phyloP scores from a whole-genome alignment of 2,113 vertebrate species.

The Pollachius pollachius region DNA sequence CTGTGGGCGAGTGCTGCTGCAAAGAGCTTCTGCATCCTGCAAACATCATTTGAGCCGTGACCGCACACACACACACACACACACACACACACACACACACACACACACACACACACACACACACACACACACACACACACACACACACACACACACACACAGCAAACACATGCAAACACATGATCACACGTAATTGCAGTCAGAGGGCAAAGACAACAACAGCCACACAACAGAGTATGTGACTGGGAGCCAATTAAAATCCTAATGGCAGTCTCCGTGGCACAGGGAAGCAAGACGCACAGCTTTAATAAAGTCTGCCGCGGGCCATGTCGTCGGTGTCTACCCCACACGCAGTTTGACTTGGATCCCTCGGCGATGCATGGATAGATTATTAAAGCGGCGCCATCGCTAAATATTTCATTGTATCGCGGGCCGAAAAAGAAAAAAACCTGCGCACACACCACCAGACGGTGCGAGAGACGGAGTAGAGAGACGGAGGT shows the following conservation, averaged over 20 bases:
- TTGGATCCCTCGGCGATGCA: slow-evolving; percentile 25
- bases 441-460: no score
- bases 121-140: slow-evolving; percentile 6
- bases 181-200: slow-evolving; percentile 36
- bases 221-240: slow-evolving; percentile 40
- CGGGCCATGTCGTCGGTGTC: slow-evolving; percentile 35
- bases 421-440: not conserved
- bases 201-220: slow-evolving; percentile 38
- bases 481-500: not conserved
- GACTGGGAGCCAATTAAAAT: slow-evolving; percentile 65
- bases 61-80: slow-evolving; percentile 1
- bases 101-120: slow-evolving; percentile 7
- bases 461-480: not conserved
- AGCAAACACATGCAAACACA: slow-evolving; percentile 1
- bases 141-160: slow-evolving; percentile 1
- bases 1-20: slow-evolving; percentile 11
- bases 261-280: slow-evolving; percentile 49
- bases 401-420: slow-evolving; percentile 22
- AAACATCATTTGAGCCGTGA: slow-evolving; percentile 51
- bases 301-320: slow-evolving; percentile 48
- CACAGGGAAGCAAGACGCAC: slow-evolving; percentile 28
- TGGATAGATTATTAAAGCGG: slow-evolving; percentile 31
- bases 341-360: slow-evolving; percentile 38
- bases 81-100: slow-evolving; percentile 10
- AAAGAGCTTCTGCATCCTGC: slow-evolving; percentile 40